Evolutionary conservation across 2,888 invertebrate genomes (phyloP), one percentile per base, ranked within the genome.

Genomic region (Neoscelio sp.): DNA sequence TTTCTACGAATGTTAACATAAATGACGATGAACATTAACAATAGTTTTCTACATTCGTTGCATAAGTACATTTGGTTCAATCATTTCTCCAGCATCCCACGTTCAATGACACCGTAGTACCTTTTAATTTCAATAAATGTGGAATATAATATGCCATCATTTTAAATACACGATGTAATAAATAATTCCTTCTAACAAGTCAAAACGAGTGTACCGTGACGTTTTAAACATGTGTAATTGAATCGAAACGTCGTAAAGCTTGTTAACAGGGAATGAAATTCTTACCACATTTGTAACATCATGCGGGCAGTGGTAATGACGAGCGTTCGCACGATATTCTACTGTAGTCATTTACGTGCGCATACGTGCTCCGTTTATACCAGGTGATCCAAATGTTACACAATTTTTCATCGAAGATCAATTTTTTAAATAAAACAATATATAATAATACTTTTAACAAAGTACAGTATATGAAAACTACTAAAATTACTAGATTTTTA

Each of bases 171-270:
- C 52, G 54, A 35, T 52, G 62, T 62, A 70, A 76, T 70, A 64
- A 62, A 64, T 70, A 64, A 68, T 17, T 50, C 15, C 30, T 26
- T 54, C 46, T 64, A 70, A 68, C 54, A 42, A 40, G 65, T 60
- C 44, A 23, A 68, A 62, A 48, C 65, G 46, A 62, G 46, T 68
- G 73, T 74, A 70, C 58, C 52, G 64, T 68, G 42, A 73, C 50
- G 12, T 42, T 78, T 67, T 73, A 78, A 73, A 68, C 42, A 17
- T 38, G 35, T 54, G 68, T 73, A 80, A 80, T 80, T 80, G 73
- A 73, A 80, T 80, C 76, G 80, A 77, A 73, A 73, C 80, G 68
- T 76, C 80, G 76, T 80, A 80, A 80, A 80, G 68, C 73, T 77
- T 80, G 80, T 80, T 80, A 80, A 76, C 76, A 58, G 35, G 46